Base-by-base conservation (phyloP, 2,888 invertebrate genomes). In the Euplexia lucipara region DNA sequence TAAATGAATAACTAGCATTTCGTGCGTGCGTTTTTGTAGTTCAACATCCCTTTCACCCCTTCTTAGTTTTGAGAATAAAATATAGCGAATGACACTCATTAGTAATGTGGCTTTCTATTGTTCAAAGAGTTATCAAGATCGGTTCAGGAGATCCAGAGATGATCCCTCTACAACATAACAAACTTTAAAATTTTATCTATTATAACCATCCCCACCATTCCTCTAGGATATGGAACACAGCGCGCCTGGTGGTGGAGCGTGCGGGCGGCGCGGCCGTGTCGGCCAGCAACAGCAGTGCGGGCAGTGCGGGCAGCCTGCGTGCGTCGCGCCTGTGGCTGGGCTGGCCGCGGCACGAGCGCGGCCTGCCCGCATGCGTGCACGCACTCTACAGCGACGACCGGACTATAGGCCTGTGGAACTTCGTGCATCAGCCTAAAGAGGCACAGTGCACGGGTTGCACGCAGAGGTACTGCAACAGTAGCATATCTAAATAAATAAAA, bases 341-440 rank as follows among this genome's bases (percentile, higher is more conserved):
- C 7, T 95, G 63, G 39, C 18, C 41, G 30, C 52, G 1, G 1
- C 57, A 5, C 41, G 53, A 41, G 35, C 58, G 20, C 0, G 97
- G 97, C 0, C 90, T 98, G 26, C 96, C 97, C 16, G 98, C 98
- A 0, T 98, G 98, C 75, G 95, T 99, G 9, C 98, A 98, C 86
- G 97, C 98, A 76, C 94, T 99, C 1, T 95, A 96, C 73, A 93
- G 98, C 12, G 98, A 99, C 87, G 97, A 97, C 30, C 96, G 96
- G 58, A 97, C 96, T 0, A 92, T 99, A 42, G 99, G 99, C 0
- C 95, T 99, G 10, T 99, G 98, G 98, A 98, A 99, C 92, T 99
- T 99, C 88, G 91, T 96, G 0, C 94, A 96, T 1, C 97, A 97
- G 56, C 96, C 96, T 1, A 96, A 96, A 4, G 93, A 95, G 3